Evolutionary conservation across 1,140 invertebrate species (phyloP), one percentile per base, ranked within the genome.

Genomic region (Chironomus tepperi): DNA sequence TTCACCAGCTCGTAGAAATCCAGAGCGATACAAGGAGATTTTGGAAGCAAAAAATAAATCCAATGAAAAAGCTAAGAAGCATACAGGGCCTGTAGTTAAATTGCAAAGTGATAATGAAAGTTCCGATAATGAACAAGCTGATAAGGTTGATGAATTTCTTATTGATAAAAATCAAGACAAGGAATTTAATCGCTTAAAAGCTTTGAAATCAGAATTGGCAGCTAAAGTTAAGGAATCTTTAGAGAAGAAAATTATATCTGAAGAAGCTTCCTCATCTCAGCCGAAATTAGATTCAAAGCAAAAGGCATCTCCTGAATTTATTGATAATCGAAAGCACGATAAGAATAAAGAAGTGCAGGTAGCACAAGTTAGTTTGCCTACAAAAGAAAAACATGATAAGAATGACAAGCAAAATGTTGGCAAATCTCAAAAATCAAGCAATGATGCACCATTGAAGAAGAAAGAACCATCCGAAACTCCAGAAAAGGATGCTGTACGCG

Each of bases 1-100:
- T 77, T 90, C 88, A 0, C 89, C 89, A 0, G 85, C 88, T 0
- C 81, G 86, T 7, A 83, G 86, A 9, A 86, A 88, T 80, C 88
- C 88, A 0, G 88, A 89, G 75, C 84, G 88, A 1, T 90, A 89
- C 75, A 83, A 82, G 1, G 88, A 89, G 57, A 86, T 88, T 42
- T 79, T 86, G 24, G 83, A 85, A 77, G 82, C 85, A 70, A 77
- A 86, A 10, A 83, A 84, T 2, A 84, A 85, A 76, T 83, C 84
- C 12, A 85, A 84, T 10, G 74, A 75, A 72, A 77, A 76, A 65
- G 74, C 75, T 67, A 77, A 34, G 19, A 76, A 74, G 57, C 73
- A 73, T n/a, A 57, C 47, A 73, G 76, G 34, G 42, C 74, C 19
- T 15, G 18, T 43, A 75, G 34, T 16, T 75, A 79, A 76, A 74